Evolutionary conservation across 2,113 vertebrate genomes (phyloP).

Genomic region (Nanorana parkeri): DNA sequence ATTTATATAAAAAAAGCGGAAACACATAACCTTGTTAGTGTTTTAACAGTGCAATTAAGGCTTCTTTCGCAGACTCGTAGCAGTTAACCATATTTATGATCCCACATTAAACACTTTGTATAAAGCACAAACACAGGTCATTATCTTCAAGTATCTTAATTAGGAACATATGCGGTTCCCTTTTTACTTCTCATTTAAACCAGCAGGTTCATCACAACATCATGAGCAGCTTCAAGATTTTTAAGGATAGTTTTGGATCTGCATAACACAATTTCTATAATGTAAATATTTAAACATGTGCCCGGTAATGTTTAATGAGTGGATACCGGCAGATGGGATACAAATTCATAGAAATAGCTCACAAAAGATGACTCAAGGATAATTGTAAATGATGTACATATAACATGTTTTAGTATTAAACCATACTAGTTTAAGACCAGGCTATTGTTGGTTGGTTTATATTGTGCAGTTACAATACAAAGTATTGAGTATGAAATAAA

Average conservation of each 20-base stretch:
- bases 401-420: too few relatives aligned
- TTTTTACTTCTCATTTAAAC: slow-evolving; percentile 51
- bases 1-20: slow-evolving; percentile 36
- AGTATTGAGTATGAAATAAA: too few relatives aligned
- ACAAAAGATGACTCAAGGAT: too few relatives aligned
- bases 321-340: not conserved
- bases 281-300: not conserved
- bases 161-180: slow-evolving; percentile 50
- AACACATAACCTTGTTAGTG: slow-evolving; percentile 58
- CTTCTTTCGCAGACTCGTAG: slow-evolving; percentile 48
- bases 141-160: slow-evolving; percentile 57
- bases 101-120: slow-evolving; percentile 56
- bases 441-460: too few relatives aligned
- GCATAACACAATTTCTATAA: not conserved
- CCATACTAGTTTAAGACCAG: too few relatives aligned
- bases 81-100: slow-evolving; percentile 57
- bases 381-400: too few relatives aligned
- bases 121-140: slow-evolving; percentile 58
- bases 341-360: not conserved
- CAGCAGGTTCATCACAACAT: slow-evolving; percentile 38
- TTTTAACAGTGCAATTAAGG: slow-evolving; percentile 57
- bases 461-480: too few relatives aligned
- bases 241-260: not conserved
- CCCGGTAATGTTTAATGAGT: not conserved
- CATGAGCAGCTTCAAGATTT: slow-evolving; percentile 23